Percentiles rank a stretch among this genome's conserved stretches.
Conservation (phyloP, 2,797 vertebrate species). For the Urocyon cinereoargenteus region DNA sequence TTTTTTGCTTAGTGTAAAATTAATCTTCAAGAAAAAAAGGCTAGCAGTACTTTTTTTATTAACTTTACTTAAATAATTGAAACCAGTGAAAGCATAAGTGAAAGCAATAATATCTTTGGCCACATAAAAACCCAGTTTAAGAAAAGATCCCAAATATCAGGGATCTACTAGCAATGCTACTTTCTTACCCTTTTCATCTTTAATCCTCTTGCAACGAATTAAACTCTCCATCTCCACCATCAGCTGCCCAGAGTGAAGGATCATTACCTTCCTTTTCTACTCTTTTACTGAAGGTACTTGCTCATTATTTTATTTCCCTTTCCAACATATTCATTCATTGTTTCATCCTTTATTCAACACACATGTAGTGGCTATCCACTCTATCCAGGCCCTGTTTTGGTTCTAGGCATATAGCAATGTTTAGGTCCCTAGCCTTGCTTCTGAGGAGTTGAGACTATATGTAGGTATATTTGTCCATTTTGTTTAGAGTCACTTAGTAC, state of each 20-base stretch:
- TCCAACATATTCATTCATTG: not conserved
- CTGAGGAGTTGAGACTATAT: fast-evolving
- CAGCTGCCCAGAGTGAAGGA: not conserved
- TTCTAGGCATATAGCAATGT: not conserved
- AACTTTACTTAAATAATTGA: not conserved
- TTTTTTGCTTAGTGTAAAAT: not conserved
- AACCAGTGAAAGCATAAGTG: not conserved
- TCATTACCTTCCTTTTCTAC: not conserved
- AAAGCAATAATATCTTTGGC: not conserved
- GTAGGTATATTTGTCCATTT: not conserved
- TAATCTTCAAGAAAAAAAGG: not conserved
- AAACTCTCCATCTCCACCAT: not conserved
- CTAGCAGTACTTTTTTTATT: not conserved
- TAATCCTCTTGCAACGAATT: not conserved
- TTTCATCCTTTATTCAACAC: not conserved
- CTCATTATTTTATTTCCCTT: not conserved
- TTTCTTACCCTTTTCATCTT: not conserved
- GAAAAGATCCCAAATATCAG: not conserved
- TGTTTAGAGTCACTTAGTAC: not conserved
- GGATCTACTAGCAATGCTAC: not conserved
- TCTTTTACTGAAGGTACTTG: not conserved
- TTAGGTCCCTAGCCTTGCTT: not conserved
- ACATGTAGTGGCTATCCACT: not conserved
- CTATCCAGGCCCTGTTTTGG: not conserved
- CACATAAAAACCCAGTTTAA: not conserved